Percentiles rank a stretch among this genome's conserved stretches.
phyloP scores from a whole-genome alignment of 2,113 vertebrate genomes.

The Agapornis roseicollis region DNA sequence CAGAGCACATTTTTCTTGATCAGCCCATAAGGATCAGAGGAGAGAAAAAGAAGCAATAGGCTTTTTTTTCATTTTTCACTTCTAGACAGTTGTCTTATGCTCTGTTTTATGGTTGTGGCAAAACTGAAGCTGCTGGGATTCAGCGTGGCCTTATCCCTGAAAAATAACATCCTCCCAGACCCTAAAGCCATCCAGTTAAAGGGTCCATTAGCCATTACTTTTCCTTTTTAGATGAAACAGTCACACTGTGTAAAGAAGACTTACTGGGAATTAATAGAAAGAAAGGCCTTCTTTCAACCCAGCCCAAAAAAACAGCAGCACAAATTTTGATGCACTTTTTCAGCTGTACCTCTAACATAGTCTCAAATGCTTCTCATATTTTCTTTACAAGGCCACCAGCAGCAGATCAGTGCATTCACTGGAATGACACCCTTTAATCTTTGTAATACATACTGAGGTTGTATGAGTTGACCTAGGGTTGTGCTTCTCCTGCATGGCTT shows the following conservation, averaged over 20 bases:
- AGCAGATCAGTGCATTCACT: not conserved
- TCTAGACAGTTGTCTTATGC: not conserved
- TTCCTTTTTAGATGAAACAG: not conserved
- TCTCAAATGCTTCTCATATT: not conserved
- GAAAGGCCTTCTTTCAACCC: not conserved
- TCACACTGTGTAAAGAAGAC: not conserved
- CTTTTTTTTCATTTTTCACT: not conserved
- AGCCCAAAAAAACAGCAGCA: not conserved
- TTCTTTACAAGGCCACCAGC: not conserved
- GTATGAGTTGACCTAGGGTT: not conserved
- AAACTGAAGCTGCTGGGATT: constrained; percentile 21
- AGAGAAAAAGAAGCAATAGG: not conserved
- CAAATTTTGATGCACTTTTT: not conserved
- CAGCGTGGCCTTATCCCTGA: not conserved
- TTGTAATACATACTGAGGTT: not conserved
- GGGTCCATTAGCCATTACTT: not conserved
- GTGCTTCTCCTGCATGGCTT: not conserved
- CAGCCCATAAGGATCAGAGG: not conserved
- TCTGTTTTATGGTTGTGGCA: not conserved
- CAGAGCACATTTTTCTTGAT: constrained; percentile 40
- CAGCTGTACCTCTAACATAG: not conserved
- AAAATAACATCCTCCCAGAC: not conserved
- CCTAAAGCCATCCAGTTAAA: constrained; percentile 3
- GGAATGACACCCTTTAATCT: not conserved
- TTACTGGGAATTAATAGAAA: not conserved